Percentiles rank a stretch among this genome's conserved stretches.
phyloP scores from a whole-genome alignment of 2,113 vertebrate species.

The Callorhinus ursinus region DNA sequence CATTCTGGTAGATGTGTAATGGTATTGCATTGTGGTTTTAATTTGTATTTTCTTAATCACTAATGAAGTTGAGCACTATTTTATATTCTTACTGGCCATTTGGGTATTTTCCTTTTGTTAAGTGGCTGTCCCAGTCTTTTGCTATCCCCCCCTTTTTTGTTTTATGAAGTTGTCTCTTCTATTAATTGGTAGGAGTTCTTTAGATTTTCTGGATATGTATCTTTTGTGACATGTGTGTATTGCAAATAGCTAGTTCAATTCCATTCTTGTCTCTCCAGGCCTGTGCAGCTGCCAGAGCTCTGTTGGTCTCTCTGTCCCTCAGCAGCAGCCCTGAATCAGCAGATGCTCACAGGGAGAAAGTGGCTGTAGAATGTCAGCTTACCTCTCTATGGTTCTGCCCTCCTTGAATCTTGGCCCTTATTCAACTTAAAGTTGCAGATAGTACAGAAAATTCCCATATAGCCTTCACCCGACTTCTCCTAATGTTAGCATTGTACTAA shows the following conservation, averaged over 20 bases:
- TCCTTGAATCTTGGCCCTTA: background rate
- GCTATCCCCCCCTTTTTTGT: background rate
- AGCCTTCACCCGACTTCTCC: background rate
- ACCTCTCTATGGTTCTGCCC: background rate
- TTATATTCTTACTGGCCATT: background rate
- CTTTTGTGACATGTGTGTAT: background rate
- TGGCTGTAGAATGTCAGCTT: background rate
- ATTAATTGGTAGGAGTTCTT: background rate
- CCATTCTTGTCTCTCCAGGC: background rate
- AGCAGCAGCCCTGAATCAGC: background rate
- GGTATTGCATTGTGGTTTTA: background rate
- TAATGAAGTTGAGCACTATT: background rate
- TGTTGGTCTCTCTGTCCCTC: background rate
- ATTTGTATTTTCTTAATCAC: conserved; percentile 24
- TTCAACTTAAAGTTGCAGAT: background rate
- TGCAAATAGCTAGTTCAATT: background rate
- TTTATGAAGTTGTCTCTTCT: background rate
- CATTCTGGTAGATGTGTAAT: background rate
- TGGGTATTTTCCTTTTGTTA: conserved; percentile 8
- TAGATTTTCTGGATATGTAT: background rate
- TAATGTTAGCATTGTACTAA: background rate
- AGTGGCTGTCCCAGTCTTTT: background rate
- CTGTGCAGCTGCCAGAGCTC: background rate
- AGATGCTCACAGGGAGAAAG: background rate
- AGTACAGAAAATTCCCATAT: background rate